Conservation (phyloP, 1,140 invertebrate species). For the Latrodectus geometricus region DNA sequence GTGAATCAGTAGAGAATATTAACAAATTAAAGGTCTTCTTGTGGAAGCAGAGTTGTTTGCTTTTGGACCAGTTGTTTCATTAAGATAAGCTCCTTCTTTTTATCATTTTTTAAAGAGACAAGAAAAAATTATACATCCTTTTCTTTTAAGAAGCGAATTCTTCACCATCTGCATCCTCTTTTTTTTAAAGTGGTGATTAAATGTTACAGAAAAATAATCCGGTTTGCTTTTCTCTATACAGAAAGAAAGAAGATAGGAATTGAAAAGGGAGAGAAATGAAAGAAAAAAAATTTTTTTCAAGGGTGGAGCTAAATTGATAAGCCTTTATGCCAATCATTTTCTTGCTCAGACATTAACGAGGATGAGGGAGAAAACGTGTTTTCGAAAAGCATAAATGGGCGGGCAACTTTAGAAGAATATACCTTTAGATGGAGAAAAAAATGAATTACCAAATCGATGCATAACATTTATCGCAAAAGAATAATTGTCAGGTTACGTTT, state of each 20-base stretch:
- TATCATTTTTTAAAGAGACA: constrained; percentile 7
- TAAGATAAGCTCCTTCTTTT: constrained; percentile 57
- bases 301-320: constrained; percentile 62
- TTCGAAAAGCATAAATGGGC: constrained; percentile 35
- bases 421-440: constrained; percentile 11
- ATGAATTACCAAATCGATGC: constrained; percentile 42
- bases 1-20: constrained; percentile 55
- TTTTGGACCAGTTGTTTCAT: constrained; percentile 60
- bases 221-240: constrained; percentile 25
- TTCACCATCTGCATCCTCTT: constrained; percentile 57
- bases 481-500: constrained; percentile 45
- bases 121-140: not conserved
- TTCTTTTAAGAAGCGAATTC: constrained; percentile 32
- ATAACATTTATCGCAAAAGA: constrained; percentile 50
- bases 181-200: constrained; percentile 60
- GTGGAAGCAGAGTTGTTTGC: constrained; percentile 36
- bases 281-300: not conserved
- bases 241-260: constrained; percentile 18
- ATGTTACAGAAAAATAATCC: constrained; percentile 61
- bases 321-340: constrained; percentile 61
- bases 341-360: constrained; percentile 49
- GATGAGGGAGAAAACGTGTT: constrained; percentile 52
- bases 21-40: constrained; percentile 55
- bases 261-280: constrained; percentile 45
- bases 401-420: constrained; percentile 21